Percentiles rank a stretch among this genome's conserved stretches.
These are phyloP conservation scores for Lasioglossum marginatum DNA, from an alignment of 2,888 invertebrate species.

Conservation along the genomic window DNA sequence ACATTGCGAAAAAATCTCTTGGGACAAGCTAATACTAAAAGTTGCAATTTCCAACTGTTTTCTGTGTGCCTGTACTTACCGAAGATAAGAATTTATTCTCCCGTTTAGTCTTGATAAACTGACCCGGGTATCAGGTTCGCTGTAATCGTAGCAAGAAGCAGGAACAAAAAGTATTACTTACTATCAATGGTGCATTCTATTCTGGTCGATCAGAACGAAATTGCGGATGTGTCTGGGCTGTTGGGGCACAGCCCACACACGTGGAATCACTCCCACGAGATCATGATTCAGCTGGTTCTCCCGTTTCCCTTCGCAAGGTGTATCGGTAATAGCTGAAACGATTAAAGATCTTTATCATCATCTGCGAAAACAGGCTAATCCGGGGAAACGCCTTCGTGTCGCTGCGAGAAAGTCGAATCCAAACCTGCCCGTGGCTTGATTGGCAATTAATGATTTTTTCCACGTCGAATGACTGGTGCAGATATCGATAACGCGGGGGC, in stretches of 20 bases:
- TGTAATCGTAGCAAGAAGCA: not conserved
- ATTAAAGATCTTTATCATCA: conserved; percentile 40
- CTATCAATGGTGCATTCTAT: not conserved
- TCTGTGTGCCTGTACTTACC: not conserved
- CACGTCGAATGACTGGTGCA: not conserved
- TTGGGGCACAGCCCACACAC: conserved; percentile 26
- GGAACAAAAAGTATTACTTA: not conserved
- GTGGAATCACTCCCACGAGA: conserved; percentile 40
- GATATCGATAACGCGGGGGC: conserved; percentile 13
- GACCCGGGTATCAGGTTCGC: not conserved
- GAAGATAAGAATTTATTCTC: not conserved
- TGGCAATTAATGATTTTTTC: conserved; percentile 31
- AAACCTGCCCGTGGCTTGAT: conserved; percentile 17
- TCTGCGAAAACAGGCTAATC: conserved; percentile 31
- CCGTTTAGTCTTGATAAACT: not conserved
- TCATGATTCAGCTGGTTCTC: conserved; percentile 13
- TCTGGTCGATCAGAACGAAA: conserved; percentile 42
- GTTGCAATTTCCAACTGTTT: not conserved
- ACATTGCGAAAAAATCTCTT: no score
- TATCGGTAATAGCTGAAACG: conserved; percentile 20
- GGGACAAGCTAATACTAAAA: not conserved
- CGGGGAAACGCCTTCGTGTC: conserved; percentile 48
- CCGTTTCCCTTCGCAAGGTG: conserved; percentile 15
- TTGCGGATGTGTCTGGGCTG: conserved; percentile 10
- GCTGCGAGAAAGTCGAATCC: conserved; percentile 28